Conservation (phyloP, 2,797 vertebrate genomes). For the Pantherophis vulpinus region DNA sequence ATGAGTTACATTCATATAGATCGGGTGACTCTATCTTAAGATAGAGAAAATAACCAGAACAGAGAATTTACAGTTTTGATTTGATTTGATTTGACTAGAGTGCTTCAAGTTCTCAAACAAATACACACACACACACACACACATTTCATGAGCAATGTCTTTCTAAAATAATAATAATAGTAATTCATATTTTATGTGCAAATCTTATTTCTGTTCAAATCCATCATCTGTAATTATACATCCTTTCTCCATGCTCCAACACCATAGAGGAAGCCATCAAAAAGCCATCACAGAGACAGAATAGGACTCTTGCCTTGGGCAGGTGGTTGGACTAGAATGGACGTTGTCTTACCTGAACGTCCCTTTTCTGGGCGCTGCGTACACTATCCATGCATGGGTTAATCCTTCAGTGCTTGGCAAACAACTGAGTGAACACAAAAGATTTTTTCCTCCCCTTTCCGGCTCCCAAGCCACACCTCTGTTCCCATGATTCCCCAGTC, state of each 20-base stretch:
- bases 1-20: neutral
- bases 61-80: slow-evolving; percentile 24
- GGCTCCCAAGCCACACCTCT: no score
- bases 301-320: neutral
- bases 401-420: no score
- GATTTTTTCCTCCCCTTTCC: no score
- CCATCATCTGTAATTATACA: neutral
- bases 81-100: neutral
- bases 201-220: neutral
- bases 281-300: neutral
- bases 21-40: slow-evolving; percentile 31
- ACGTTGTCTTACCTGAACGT: no score
- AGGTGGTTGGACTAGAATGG: neutral
- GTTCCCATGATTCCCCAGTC: no score
- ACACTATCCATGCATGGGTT: no score
- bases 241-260: neutral
- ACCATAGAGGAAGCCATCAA: neutral
- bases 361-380: no score
- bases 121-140: no score
- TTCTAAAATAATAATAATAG: neutral
- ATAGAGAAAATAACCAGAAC: slow-evolving; percentile 55
- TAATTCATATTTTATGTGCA: neutral
- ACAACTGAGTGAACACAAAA: no score
- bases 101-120: neutral
- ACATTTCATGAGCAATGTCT: neutral